phyloP scores from a whole-genome alignment of 1,140 invertebrate genomes.

The Wiebesia pumilae region DNA sequence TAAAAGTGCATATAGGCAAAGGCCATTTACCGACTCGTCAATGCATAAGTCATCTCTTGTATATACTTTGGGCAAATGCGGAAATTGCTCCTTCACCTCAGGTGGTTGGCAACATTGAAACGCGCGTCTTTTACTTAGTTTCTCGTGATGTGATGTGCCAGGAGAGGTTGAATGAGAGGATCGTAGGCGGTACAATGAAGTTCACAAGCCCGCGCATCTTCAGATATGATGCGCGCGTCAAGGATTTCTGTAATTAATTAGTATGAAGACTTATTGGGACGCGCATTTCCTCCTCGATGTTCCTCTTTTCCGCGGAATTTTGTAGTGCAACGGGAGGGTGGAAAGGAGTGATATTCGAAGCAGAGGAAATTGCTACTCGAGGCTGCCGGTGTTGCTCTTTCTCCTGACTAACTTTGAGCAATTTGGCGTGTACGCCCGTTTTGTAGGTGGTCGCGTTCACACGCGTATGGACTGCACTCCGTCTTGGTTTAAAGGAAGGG shows the following conservation, averaged over 20 bases:
- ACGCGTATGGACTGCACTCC: no score
- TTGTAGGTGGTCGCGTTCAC: background rate
- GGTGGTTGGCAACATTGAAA: background rate
- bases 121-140: conserved; percentile 28
- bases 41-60: background rate
- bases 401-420: conserved; percentile 2
- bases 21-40: conserved; percentile 5
- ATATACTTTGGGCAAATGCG: no score
- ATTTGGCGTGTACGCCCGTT: background rate
- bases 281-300: background rate
- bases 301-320: background rate
- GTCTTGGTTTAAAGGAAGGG: no score
- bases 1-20: conserved; percentile 17
- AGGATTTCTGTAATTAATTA: conserved; percentile 60
- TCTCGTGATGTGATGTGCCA: background rate
- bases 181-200: conserved; percentile 25
- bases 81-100: conserved; percentile 1
- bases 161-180: no score
- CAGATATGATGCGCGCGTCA: conserved; percentile 43
- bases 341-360: background rate
- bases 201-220: background rate
- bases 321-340: background rate
- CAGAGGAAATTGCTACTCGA: conserved; percentile 26
- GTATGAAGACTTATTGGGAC: conserved; percentile 59
- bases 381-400: background rate